Conservation (phyloP, 2,113 vertebrate genomes). For the Microcebus griseorufus region DNA sequence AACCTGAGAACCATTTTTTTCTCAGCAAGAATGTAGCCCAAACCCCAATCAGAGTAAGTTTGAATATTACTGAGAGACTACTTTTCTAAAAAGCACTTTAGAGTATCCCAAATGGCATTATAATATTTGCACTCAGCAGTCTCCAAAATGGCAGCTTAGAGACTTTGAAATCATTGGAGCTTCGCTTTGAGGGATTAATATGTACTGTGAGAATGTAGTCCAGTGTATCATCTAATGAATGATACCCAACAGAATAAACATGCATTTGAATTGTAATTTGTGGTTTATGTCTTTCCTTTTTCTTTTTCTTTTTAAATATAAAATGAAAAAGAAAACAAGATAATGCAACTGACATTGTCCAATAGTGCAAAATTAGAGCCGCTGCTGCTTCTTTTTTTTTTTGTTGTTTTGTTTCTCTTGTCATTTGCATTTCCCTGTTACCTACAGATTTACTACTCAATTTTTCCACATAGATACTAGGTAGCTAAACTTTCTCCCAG, state of each 20-base stretch:
- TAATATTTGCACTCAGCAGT: conserved; percentile 57
- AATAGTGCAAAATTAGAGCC: not conserved
- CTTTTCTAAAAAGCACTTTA: conserved; percentile 65
- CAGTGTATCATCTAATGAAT: not conserved
- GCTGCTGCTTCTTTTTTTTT: not conserved
- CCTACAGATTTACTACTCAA: not conserved
- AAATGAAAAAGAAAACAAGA: conserved; percentile 4
- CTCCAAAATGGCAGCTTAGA: conserved; percentile 67
- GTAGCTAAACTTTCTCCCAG: not conserved
- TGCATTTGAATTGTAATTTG: conserved; percentile 32
- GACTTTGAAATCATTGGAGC: conserved; percentile 54
- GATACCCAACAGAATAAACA: conserved; percentile 17
- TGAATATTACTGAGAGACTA: conserved; percentile 55
- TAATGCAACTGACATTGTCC: not conserved
- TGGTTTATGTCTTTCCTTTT: not conserved
- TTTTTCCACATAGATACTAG: not conserved
- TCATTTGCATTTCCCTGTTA: not conserved
- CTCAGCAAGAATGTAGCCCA: conserved; percentile 39
- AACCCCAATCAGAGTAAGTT: conserved; percentile 31
- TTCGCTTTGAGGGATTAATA: conserved; percentile 33
- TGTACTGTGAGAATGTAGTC: not conserved
- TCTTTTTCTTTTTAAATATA: not conserved
- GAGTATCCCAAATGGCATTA: conserved; percentile 59
- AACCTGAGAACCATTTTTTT: conserved; percentile 26
- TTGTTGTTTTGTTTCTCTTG: not conserved